phyloP scores from a whole-genome alignment of 2,888 invertebrate species.

The Tetragonula carbonaria region DNA sequence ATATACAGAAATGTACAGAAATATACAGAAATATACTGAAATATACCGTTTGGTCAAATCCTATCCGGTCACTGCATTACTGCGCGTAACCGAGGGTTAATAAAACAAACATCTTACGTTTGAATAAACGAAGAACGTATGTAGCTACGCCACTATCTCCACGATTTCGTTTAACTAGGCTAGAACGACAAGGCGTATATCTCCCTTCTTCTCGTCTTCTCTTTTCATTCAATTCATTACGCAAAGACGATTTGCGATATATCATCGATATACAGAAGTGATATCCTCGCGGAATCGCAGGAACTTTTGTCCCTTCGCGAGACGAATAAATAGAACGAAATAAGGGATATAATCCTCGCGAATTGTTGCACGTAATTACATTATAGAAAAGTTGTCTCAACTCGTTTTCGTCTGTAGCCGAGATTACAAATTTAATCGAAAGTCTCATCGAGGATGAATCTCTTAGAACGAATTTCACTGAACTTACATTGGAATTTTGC shows the following conservation, averaged over 20 bases:
- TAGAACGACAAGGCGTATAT: conserved; percentile 42
- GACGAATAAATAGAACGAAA: conserved; percentile 4
- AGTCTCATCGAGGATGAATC: background rate
- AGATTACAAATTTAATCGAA: background rate
- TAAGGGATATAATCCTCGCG: background rate
- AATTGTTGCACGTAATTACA: background rate
- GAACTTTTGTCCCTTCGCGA: too few relatives aligned
- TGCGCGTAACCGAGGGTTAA: background rate
- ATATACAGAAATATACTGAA: too few relatives aligned
- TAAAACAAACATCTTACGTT: conserved; percentile 36
- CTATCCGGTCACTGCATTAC: too few relatives aligned
- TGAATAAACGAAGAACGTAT: conserved; percentile 11
- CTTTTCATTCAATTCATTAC: background rate
- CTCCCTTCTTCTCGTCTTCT: background rate
- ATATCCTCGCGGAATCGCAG: background rate
- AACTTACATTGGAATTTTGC: background rate
- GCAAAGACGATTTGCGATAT: background rate
- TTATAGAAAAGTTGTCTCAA: background rate
- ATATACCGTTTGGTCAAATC: too few relatives aligned
- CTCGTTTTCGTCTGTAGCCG: background rate
- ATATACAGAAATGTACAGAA: too few relatives aligned
- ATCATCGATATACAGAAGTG: background rate
- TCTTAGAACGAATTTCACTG: background rate
- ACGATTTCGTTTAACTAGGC: conserved; percentile 50
- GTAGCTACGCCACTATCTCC: conserved; percentile 29